Percentiles rank a stretch among this genome's conserved stretches.
Conservation (phyloP, 2,113 vertebrate species). For the Saimiri boliviensis region DNA sequence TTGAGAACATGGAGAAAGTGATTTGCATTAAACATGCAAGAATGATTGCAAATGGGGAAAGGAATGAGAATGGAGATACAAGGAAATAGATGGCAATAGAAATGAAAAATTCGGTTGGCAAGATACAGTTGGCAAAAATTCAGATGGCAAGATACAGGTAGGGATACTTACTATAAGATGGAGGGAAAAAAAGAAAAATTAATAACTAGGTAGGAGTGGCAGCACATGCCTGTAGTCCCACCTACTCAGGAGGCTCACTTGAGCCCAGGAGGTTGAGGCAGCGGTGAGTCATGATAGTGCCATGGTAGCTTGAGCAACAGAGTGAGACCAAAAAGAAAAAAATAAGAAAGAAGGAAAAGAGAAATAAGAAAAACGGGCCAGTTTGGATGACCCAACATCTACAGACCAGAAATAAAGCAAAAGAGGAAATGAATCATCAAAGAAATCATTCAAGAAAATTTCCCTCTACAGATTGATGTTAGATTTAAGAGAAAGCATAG, state of each 20-base stretch:
- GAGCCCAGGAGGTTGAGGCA: too few species aligned
- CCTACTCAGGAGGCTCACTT: too few species aligned
- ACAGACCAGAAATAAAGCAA: not conserved
- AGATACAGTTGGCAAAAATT: not conserved
- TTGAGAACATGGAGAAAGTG: not conserved
- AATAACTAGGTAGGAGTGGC: too few species aligned
- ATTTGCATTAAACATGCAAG: not conserved
- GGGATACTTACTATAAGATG: not conserved
- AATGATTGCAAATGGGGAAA: not conserved
- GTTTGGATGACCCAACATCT: not conserved
- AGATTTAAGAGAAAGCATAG: not conserved
- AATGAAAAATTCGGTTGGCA: not conserved
- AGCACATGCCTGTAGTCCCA: too few species aligned
- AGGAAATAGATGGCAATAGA: not conserved
- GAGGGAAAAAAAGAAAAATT: not conserved
- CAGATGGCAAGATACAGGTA: not conserved
- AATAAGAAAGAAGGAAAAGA: not conserved
- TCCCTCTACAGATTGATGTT: not conserved
- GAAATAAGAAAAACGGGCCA: not conserved
- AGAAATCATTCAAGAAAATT: not conserved
- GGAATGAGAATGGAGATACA: not conserved
- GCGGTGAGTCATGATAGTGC: too few species aligned
- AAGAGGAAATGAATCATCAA: not conserved
- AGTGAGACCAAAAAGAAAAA: not conserved
- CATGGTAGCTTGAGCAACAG: too few species aligned